Evolutionary conservation across 2,113 vertebrate species (phyloP).

Genomic region (Tragelaphus strepsiceros): DNA sequence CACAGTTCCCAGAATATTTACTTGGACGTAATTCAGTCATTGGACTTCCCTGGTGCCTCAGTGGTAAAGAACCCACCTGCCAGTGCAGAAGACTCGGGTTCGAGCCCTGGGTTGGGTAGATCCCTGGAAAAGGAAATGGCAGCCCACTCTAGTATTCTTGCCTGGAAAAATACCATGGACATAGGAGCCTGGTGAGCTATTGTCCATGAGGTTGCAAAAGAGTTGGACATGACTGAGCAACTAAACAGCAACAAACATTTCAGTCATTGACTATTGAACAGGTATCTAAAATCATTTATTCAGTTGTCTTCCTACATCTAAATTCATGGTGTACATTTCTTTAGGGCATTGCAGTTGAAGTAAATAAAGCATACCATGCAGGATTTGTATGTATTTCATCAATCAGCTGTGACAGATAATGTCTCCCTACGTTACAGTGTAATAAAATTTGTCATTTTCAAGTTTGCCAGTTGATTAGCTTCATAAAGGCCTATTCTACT

Average conservation of each 20-base stretch:
- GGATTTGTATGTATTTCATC: not conserved
- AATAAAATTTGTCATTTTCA: not conserved
- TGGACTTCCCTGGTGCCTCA: not conserved
- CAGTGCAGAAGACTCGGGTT: not conserved
- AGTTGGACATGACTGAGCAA: accelerated
- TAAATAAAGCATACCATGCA: not conserved
- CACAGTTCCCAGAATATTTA: not conserved
- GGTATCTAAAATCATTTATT: not conserved
- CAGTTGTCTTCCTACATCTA: not conserved
- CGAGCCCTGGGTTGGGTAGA: not conserved
- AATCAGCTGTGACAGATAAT: not conserved
- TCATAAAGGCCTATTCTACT: not conserved
- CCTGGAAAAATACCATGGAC: not conserved
- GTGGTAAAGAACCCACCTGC: not conserved
- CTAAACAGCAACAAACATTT: not conserved
- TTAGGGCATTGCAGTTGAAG: not conserved
- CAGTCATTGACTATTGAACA: not conserved
- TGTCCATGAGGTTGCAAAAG: not conserved
- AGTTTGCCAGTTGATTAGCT: not conserved
- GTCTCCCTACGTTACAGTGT: not conserved
- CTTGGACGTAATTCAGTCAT: not conserved
- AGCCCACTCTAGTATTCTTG: not conserved
- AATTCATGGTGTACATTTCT: not conserved
- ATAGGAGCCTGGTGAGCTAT: not conserved
- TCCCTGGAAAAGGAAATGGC: not conserved